A percentile compares a stretch with the other conserved stretches of the same genome.
Evolutionary conservation across 2,113 vertebrate species (phyloP).

Genomic region (Tautogolabrus adspersus): DNA sequence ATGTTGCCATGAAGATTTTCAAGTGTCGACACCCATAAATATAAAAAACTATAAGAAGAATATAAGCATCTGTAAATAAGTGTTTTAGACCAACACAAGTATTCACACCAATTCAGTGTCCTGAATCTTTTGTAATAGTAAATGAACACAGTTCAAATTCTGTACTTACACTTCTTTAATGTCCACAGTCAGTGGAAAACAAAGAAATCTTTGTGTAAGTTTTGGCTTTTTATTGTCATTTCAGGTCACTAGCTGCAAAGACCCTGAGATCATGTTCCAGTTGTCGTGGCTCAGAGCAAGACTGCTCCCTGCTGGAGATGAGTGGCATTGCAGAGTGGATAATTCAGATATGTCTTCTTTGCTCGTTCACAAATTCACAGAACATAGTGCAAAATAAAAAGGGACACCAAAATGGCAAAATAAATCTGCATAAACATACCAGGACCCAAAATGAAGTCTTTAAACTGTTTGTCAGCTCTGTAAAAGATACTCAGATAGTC

Average conservation of each 20-base stretch:
- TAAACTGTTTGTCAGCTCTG: not conserved
- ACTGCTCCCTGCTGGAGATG: slow-evolving; percentile 49
- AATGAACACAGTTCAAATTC: not conserved
- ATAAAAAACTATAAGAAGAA: not conserved
- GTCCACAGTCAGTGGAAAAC: not conserved
- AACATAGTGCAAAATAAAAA: too few species aligned
- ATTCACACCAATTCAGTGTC: not conserved
- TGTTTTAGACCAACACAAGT: not conserved
- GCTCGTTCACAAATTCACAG: not conserved
- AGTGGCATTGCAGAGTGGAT: slow-evolving; percentile 7
- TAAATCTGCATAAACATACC: too few species aligned
- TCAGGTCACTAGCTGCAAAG: not conserved
- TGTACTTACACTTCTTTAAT: not conserved
- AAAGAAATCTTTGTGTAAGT: not conserved
- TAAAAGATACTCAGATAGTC: not conserved
- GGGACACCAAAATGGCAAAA: too few species aligned
- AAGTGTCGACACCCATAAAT: not conserved
- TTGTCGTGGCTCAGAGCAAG: slow-evolving; percentile 16
- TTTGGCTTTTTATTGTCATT: not conserved
- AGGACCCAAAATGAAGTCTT: not conserved
- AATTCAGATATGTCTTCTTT: not conserved
- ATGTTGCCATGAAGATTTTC: not conserved
- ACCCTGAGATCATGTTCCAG: not conserved
- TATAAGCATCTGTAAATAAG: not conserved
- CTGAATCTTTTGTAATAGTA: too few species aligned